Percentiles rank a stretch among this genome's conserved stretches.
These are phyloP conservation scores for Nematopogon swammerdamellus DNA, from an alignment of 2,888 invertebrate genomes.

Conservation along the genomic window DNA sequence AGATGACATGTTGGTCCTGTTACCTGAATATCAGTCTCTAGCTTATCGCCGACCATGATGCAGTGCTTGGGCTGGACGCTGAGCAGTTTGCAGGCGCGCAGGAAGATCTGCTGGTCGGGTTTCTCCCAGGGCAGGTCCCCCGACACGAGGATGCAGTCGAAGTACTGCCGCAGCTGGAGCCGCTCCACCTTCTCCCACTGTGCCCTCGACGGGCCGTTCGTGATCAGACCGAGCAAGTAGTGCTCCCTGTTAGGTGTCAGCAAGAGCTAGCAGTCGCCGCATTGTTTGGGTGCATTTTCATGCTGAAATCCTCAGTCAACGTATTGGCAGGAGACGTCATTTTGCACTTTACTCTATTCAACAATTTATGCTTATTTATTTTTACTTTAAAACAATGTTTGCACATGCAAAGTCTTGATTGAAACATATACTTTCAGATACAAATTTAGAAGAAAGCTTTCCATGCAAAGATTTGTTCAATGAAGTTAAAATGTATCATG, in stretches of 20 bases:
- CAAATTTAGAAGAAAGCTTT: too few relatives aligned
- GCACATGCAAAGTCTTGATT: too few relatives aligned
- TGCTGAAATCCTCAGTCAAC: neutral
- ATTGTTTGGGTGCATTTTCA: conserved; percentile 17
- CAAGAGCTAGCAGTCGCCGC: conserved; percentile 18
- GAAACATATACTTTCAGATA: too few relatives aligned
- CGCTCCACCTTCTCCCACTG: conserved; percentile 86
- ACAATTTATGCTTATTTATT: too few relatives aligned
- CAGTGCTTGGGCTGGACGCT: conserved; percentile 72
- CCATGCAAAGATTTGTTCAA: too few relatives aligned
- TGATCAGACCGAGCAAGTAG: conserved; percentile 77
- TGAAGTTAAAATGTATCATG: too few relatives aligned
- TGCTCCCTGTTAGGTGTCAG: conserved; percentile 48
- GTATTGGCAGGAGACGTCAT: too few relatives aligned
- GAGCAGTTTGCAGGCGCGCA: conserved; percentile 74
- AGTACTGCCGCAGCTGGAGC: conserved; percentile 66
- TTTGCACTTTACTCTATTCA: too few relatives aligned
- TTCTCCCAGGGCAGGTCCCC: conserved; percentile 87
- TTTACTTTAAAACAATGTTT: too few relatives aligned
- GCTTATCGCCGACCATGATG: conserved; percentile 85
- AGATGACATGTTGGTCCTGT: too few relatives aligned
- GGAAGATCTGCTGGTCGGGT: conserved; percentile 78
- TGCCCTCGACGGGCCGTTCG: conserved; percentile 81
- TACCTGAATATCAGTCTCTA: conserved; percentile 82
- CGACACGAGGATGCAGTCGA: conserved; percentile 78